These are phyloP conservation scores for Knipowitschia caucasica DNA, from an alignment of 2,797 vertebrate species.

Conservation along the genomic window DNA sequence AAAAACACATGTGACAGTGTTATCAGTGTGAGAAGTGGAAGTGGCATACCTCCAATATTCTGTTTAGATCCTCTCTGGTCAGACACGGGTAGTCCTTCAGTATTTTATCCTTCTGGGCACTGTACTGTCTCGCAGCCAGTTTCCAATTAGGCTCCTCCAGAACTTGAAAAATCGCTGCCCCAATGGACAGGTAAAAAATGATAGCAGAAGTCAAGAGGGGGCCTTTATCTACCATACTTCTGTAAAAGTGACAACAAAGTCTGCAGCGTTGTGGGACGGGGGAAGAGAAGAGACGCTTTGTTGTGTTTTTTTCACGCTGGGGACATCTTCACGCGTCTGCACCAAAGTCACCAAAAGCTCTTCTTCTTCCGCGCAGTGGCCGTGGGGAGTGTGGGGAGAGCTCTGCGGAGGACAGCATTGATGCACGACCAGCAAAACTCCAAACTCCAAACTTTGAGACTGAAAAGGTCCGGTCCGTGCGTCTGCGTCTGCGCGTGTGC, in stretches of 20 bases:
- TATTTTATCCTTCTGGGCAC: slow-evolving; percentile 76
- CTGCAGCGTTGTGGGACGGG: slow-evolving; percentile 30
- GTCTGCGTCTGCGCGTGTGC: not conserved
- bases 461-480: too few relatives aligned
- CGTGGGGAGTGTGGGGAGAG: slow-evolving; percentile 11
- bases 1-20: not conserved
- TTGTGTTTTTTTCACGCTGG: slow-evolving; percentile 35
- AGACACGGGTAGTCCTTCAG: slow-evolving; percentile 88
- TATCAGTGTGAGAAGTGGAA: not conserved
- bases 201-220: slow-evolving; percentile 94
- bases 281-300: slow-evolving; percentile 2
- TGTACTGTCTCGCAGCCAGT: slow-evolving; percentile 76
- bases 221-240: slow-evolving; percentile 93
- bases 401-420: slow-evolving; percentile 25
- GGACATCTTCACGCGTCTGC: slow-evolving; percentile 45
- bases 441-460: too few relatives aligned
- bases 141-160: slow-evolving; percentile 94
- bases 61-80: slow-evolving; percentile 82
- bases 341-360: slow-evolving; percentile 1
- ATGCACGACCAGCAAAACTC: slow-evolving; percentile 14
- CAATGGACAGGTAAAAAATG: slow-evolving; percentile 98
- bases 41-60: slow-evolving; percentile 87
- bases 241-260: slow-evolving; percentile 31
- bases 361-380: slow-evolving; percentile 28
- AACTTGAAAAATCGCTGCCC: slow-evolving; percentile 98